Conservation (phyloP, 2,888 invertebrate species). For the Alviniconcha strummeri region DNA sequence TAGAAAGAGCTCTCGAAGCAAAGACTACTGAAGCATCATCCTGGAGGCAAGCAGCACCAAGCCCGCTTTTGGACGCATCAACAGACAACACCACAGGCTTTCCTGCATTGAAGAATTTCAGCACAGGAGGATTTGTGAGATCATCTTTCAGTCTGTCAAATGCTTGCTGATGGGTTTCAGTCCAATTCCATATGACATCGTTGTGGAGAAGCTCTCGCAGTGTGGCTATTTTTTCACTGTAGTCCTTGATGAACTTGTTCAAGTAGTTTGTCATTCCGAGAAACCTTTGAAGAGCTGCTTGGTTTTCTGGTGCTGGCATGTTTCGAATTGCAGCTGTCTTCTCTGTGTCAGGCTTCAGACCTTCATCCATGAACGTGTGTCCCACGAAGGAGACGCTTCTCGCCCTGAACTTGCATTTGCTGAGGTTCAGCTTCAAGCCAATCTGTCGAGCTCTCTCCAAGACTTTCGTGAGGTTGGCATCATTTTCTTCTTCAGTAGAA, state of each 20-base stretch:
- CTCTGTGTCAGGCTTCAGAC: conserved; percentile 28
- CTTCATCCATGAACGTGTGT: conserved; percentile 21
- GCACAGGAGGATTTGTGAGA: conserved; percentile 2
- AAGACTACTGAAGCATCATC: conserved; percentile 38
- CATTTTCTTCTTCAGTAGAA: conserved; percentile 37
- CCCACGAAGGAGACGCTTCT: conserved; percentile 39
- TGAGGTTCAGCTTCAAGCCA: conserved; percentile 33
- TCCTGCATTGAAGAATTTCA: conserved; percentile 36
- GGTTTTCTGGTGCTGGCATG: conserved; percentile 22
- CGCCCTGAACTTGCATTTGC: conserved; percentile 33
- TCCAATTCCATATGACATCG: conserved; percentile 4
- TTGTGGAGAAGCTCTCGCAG: conserved; percentile 36
- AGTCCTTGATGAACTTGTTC: conserved; percentile 15
- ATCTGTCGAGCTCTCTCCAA: conserved; percentile 25
- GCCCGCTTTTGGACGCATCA: conserved; percentile 36
- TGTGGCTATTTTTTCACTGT: conserved; percentile 27
- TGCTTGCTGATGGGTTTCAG: neutral
- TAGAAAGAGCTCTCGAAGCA: conserved; percentile 36
- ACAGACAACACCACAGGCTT: conserved; percentile 19
- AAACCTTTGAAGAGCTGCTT: conserved; percentile 27
- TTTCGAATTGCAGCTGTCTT: conserved; percentile 30
- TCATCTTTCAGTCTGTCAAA: conserved; percentile 30
- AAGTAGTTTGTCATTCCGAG: conserved; percentile 25
- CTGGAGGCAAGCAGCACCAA: conserved; percentile 34
- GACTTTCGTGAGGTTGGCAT: conserved; percentile 27